Conservation (phyloP, 2,113 vertebrate species). For the Puntigrus tetrazona region DNA sequence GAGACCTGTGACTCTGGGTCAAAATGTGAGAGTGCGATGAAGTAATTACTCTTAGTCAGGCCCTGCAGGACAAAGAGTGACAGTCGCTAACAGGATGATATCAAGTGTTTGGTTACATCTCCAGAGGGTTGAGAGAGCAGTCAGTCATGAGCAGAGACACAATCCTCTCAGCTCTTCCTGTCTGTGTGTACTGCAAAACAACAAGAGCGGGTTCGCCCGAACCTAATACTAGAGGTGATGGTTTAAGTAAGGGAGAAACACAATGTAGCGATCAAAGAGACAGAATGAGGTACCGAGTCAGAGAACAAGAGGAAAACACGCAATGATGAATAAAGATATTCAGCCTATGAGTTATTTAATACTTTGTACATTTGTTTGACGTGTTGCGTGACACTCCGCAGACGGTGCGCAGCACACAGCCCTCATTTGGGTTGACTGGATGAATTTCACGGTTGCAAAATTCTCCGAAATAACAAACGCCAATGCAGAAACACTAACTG, state of each 20-base stretch:
- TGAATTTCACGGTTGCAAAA: not conserved
- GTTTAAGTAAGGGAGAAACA: not conserved
- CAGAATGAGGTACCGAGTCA: not conserved
- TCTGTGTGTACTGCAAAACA: not conserved
- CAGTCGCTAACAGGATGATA: slow-evolving; percentile 20
- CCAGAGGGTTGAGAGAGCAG: slow-evolving; percentile 16
- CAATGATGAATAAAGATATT: not conserved
- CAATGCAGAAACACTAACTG: not conserved
- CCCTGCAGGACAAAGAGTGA: slow-evolving; percentile 32
- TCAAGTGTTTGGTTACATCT: slow-evolving; percentile 27
- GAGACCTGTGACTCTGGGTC: slow-evolving; percentile 8
- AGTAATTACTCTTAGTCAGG: slow-evolving; percentile 29
- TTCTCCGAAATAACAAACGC: not conserved
- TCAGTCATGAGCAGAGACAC: not conserved
- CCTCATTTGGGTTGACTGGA: not conserved
- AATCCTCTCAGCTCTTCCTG: not conserved
- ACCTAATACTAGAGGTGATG: not conserved
- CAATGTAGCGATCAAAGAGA: not conserved
- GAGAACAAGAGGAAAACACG: not conserved
- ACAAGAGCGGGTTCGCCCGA: not conserved
- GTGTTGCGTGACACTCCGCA: not conserved
- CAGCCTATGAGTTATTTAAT: not conserved
- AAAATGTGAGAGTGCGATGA: slow-evolving; percentile 25
- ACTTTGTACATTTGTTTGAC: not conserved
- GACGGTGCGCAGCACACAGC: not conserved